Conservation (phyloP, 1,140 invertebrate species). For the Phthorimaea operculella region DNA sequence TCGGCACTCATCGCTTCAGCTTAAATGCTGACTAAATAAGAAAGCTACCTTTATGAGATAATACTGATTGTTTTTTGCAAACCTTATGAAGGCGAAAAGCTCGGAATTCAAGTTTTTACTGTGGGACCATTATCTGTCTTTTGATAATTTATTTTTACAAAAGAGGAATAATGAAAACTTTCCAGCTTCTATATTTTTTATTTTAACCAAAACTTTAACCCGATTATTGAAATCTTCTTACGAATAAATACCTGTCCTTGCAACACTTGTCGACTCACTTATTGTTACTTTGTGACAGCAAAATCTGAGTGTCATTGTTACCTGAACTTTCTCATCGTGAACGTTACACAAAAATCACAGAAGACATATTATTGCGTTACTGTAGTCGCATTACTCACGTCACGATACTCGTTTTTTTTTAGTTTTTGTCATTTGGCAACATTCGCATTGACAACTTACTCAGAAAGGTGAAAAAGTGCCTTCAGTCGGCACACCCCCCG, state of each 20-base stretch:
- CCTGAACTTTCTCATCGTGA: not conserved
- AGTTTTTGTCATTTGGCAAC: not conserved
- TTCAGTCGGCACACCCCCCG: conserved; percentile 44
- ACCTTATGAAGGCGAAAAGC: too few species aligned
- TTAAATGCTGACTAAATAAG: too few species aligned
- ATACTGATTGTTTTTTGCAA: too few species aligned
- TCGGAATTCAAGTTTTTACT: too few species aligned
- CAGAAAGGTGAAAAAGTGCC: conserved; percentile 37
- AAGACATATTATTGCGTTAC: not conserved
- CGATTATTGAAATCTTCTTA: too few species aligned
- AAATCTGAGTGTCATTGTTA: not conserved
- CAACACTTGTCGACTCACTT: not conserved
- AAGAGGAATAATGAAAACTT: too few species aligned
- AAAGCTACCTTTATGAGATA: too few species aligned
- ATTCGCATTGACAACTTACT: conserved; percentile 43
- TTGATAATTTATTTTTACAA: too few species aligned
- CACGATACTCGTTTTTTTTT: not conserved
- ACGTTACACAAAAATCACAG: not conserved
- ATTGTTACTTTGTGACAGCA: not conserved
- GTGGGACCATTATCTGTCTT: too few species aligned
- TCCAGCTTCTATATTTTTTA: too few species aligned
- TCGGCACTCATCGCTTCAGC: too few species aligned
- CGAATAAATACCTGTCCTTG: not conserved
- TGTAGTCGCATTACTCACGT: not conserved
- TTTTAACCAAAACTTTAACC: too few species aligned